Evolutionary conservation across 2,797 vertebrate species (phyloP).

Genomic region (Pseudochromis fuscus): DNA sequence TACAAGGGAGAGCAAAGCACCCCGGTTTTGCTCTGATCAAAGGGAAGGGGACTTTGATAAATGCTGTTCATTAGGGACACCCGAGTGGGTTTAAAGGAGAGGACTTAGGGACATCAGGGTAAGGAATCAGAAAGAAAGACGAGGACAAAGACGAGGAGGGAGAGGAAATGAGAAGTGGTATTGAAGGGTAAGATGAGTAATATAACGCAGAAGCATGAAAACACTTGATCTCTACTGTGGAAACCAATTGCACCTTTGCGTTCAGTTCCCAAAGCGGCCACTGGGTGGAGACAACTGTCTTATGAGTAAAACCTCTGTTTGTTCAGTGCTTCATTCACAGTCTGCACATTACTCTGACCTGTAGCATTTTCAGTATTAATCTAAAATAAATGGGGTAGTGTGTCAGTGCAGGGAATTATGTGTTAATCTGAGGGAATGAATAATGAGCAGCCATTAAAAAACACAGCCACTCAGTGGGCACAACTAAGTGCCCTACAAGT

Average conservation of each 20-base stretch:
- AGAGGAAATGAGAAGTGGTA: slow-evolving; percentile 24
- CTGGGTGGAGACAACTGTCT: slow-evolving; percentile 84
- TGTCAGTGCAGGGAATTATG: slow-evolving; percentile 68
- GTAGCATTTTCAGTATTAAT: slow-evolving; percentile 75
- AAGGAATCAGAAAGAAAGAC: slow-evolving; percentile 32
- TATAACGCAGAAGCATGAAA: slow-evolving; percentile 57
- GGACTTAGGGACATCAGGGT: slow-evolving; percentile 62
- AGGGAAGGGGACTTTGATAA: slow-evolving; percentile 85
- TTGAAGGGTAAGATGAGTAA: slow-evolving; percentile 51
- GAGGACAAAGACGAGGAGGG: slow-evolving; percentile 16
- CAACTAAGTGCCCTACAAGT: slow-evolving; percentile 52
- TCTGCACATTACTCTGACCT: slow-evolving; percentile 67
- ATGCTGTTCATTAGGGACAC: slow-evolving; percentile 84
- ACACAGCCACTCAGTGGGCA: slow-evolving; percentile 52
- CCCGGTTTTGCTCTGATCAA: slow-evolving; percentile 80
- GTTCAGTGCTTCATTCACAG: slow-evolving; percentile 40
- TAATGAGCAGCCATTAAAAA: slow-evolving; percentile 74
- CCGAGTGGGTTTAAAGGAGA: slow-evolving; percentile 63
- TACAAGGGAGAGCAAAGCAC: slow-evolving; percentile 56
- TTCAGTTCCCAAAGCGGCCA: slow-evolving; percentile 65
- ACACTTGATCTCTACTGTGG: slow-evolving; percentile 32
- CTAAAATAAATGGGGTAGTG: slow-evolving; percentile 73
- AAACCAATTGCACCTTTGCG: slow-evolving; percentile 15
- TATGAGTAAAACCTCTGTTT: slow-evolving; percentile 50
- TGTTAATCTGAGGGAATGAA: slow-evolving; percentile 77